Evolutionary conservation across 2,113 vertebrate genomes (phyloP), one percentile per base, ranked within the genome.

Genomic region (Leiothrix lutea): DNA sequence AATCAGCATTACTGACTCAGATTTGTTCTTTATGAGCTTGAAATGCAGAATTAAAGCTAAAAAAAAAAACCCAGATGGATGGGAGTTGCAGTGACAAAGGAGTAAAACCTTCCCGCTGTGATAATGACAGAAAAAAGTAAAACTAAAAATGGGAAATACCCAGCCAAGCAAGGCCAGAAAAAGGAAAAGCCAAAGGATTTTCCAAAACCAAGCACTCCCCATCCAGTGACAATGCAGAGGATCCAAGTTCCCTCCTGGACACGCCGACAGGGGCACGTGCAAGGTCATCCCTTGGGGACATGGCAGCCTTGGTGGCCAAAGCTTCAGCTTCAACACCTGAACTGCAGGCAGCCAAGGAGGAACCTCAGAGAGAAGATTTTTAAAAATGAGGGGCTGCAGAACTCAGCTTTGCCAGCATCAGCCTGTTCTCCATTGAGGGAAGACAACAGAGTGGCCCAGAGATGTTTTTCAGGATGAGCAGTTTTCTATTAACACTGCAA

Each of bases 401-500:
- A 62, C 25, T 48, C 13, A 20, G 17, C 11, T 66, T 53, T 71
- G 57, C 77, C 62, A 40, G 25, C 20, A 40, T 22, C 38, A 57
- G 35, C 29, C 60, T 25, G 20, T 29, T 47, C 86, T 56, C 64
- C 19, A 2, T 0, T 25, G 45, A 70, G n/a, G 50, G 13, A 53
- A 66, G 22, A n/a, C 5, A 6, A 28, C 3, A 33, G 1, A 47
- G 24, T 1, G 24, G 57, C 11, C 33, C 38, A 4, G 2, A 78
- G 50, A 21, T 5, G 2, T 29, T 69, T 64, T 11, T 16, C 16
- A 54, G 47, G 19, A 40, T 14, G 25, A 86, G 36, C 36, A 70
- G 22, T 17, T 62, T 71, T 6, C 26, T 80, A 62, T 24, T 53
- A 44, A 75, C 0, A 0, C 36, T 18, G 8, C 0, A 7, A 57